Base-by-base conservation (phyloP, 1,140 invertebrate genomes). In the Lasaia peninsularis region DNA sequence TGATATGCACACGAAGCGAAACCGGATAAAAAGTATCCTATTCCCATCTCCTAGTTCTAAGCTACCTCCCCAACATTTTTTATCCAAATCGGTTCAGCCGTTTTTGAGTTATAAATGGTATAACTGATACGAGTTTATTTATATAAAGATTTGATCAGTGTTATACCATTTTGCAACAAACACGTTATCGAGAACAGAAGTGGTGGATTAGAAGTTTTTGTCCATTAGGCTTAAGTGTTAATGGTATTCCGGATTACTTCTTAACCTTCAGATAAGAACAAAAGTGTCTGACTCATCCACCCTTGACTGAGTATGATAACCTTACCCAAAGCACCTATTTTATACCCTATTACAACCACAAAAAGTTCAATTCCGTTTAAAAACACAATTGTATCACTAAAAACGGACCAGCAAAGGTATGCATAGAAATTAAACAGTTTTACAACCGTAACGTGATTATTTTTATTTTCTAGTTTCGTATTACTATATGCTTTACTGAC, bases 161-260 rank as follows among this genome's bases (percentile, higher is more conserved):
- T n/a, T n/a, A n/a, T 28, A 60, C 59, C 51, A 57, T 69, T 66
- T 67, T 63, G 64, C 65, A 70, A 40, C 50, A 53, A 55, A 66
- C 20, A 33, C 35, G 68, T 71, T 71, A 76, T 76, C 72, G 62
- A 57, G 57, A 18, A 57, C 44, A 63, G 71, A 63, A 80, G 67
- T 74, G 51, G 60, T 64, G 76, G 82, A 81, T 84, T 86, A 82
- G 67, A 67, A 56, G 73, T 86, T 86, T 88, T 85, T 86, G 85
- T 86, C 85, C 81, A 81, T 88, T 87, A 87, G 69, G 65, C 69
- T 78, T 78, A 79, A 81, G 81, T 86, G 83, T 88, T 86, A 86
- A 88, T 85, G 81, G 82, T 63, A 69, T 67, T 74, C 75, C 69
- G 80, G 81, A 84, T 84, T 88, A 86, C 72, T 68, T 68, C 69